Conservation (phyloP, 2,797 vertebrate species). For the Rhabdomys pumilio region DNA sequence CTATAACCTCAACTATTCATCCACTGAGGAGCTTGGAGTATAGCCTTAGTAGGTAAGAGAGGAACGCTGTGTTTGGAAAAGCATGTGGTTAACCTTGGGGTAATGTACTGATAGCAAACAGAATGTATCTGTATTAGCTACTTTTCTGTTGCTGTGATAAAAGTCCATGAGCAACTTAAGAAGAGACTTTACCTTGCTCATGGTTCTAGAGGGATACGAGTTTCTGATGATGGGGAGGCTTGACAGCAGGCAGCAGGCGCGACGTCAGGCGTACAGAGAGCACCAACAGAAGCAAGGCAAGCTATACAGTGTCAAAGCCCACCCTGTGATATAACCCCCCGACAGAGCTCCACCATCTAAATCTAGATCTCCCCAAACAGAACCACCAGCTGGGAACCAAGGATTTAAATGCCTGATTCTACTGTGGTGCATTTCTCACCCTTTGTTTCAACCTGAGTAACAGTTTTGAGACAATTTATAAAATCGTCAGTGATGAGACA, state of each 20-base stretch:
- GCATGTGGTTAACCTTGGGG: background rate
- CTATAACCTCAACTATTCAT: background rate
- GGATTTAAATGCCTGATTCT: background rate
- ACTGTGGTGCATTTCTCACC: background rate
- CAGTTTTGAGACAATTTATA: background rate
- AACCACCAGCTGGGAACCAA: background rate
- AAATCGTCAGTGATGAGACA: background rate
- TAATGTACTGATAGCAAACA: background rate
- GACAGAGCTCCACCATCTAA: background rate
- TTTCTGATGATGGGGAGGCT: background rate
- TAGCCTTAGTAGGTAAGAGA: background rate
- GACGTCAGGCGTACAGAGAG: background rate
- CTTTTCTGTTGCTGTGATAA: background rate
- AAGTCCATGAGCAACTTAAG: background rate
- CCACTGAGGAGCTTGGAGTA: background rate
- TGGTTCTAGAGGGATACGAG: background rate
- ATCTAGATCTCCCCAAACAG: background rate
- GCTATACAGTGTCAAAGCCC: background rate
- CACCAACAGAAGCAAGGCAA: background rate
- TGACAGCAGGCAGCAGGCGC: background rate
- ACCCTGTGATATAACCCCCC: background rate
- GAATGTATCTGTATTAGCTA: background rate
- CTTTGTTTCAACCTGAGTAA: background rate
- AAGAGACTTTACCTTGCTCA: background rate
- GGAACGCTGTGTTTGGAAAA: background rate